A percentile compares a stretch with the other conserved stretches of the same genome.
phyloP scores from a whole-genome alignment of 2,113 vertebrate genomes.

The Sminthopsis crassicaudata region DNA sequence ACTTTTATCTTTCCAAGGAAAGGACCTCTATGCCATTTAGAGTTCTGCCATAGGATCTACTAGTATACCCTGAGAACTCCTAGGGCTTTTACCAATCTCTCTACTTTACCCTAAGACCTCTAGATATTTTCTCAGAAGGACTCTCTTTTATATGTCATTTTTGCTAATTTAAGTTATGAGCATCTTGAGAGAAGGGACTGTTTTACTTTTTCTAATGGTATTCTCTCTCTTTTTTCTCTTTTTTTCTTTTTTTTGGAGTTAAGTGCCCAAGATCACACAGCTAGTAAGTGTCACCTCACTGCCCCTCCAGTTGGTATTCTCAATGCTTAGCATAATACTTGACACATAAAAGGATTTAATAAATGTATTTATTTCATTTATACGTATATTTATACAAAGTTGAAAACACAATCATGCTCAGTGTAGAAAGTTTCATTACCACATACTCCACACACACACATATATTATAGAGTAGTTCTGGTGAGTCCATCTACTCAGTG shows the following conservation, averaged over 20 bases:
- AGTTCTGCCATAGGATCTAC: background rate
- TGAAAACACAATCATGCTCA: background rate
- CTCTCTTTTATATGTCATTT: background rate
- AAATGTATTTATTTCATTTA: background rate
- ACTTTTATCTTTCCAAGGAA: background rate
- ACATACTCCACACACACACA: background rate
- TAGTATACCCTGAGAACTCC: background rate
- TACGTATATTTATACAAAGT: background rate
- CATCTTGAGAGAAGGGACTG: background rate
- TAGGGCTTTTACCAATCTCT: background rate
- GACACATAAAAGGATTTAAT: background rate
- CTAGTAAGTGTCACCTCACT: background rate
- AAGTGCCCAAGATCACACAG: background rate
- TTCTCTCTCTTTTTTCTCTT: background rate
- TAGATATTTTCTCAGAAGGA: background rate
- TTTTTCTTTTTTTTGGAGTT: background rate
- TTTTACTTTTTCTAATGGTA: background rate
- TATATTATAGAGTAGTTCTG: background rate
- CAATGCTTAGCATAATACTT: background rate
- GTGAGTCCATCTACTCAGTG: background rate
- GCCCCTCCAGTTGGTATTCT: background rate
- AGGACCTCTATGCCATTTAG: background rate
- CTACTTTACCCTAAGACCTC: background rate
- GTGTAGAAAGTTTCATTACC: background rate
- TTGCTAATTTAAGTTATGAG: background rate